A percentile compares a stretch with the other conserved stretches of the same genome.
Conservation (phyloP, 2,888 invertebrate species). For the Cosmopolites sordidus region DNA sequence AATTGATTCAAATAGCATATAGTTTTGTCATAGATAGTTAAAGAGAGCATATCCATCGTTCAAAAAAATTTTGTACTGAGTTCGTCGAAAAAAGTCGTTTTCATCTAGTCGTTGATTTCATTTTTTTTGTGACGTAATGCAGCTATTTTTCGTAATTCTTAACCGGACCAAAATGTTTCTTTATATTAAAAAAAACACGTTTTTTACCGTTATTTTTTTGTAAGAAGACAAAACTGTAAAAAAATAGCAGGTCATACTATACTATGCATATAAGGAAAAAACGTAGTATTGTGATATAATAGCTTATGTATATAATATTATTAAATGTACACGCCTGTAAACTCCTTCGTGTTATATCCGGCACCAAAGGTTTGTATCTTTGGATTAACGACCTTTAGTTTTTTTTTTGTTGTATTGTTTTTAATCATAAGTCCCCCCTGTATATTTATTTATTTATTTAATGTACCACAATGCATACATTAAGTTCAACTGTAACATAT, state of each 20-base stretch:
- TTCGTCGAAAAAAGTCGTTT: not conserved
- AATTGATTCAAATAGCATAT: no score
- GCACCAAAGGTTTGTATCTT: no score
- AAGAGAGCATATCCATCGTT: no score
- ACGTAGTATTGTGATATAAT: slow-evolving; percentile 44
- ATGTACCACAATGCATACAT: no score
- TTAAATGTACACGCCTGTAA: slow-evolving; percentile 29
- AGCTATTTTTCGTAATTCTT: slow-evolving; percentile 16
- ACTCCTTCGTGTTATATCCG: not conserved
- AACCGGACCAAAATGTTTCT: slow-evolving; percentile 17
- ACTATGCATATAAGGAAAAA: slow-evolving; percentile 31
- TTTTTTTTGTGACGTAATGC: slow-evolving; percentile 2
- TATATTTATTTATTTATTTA: slow-evolving; percentile 2
- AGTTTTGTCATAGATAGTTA: no score
- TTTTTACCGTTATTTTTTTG: not conserved
- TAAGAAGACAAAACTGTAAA: not conserved
- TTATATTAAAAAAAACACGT: not conserved
- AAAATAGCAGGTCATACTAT: slow-evolving; percentile 23
- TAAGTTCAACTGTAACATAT: no score
- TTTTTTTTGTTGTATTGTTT: no score
- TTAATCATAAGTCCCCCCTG: not conserved
- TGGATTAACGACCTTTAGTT: no score
- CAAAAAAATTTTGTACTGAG: no score
- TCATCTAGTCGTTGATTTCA: not conserved
- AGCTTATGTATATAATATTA: slow-evolving; percentile 41